These are phyloP conservation scores for Onychostruthus taczanowskii DNA, from an alignment of 2,113 vertebrate genomes.

Conservation along the genomic window DNA sequence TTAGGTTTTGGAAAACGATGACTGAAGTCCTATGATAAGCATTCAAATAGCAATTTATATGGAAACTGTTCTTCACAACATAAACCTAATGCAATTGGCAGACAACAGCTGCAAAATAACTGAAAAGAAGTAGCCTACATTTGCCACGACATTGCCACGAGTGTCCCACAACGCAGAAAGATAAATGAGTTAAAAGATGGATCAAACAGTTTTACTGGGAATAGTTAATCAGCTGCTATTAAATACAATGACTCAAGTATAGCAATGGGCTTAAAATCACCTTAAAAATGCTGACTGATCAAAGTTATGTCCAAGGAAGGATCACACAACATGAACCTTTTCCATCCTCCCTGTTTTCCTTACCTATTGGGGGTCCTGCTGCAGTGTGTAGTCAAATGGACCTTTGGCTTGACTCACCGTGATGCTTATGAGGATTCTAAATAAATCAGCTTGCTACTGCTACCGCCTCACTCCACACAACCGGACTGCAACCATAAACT, in stretches of 20 bases:
- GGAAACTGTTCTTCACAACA: background rate
- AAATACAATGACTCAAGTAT: background rate
- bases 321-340: background rate
- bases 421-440: background rate
- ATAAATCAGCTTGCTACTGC: background rate
- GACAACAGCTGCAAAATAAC: background rate
- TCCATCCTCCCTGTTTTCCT: background rate
- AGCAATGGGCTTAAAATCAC: background rate
- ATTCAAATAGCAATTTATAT: background rate
- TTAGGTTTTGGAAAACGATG: background rate
- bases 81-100: background rate
- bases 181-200: background rate
- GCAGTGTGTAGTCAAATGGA: background rate
- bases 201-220: background rate
- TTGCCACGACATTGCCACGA: background rate
- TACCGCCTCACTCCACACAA: background rate
- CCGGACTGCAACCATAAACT: background rate
- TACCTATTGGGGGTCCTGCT: background rate
- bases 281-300: background rate
- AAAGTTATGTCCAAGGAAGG: background rate
- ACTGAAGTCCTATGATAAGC: background rate
- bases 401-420: background rate
- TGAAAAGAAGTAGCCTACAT: background rate
- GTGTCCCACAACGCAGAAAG: background rate
- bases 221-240: background rate